Evolutionary conservation across 1,140 invertebrate species (phyloP).

Genomic region (Ostrea edulis): DNA sequence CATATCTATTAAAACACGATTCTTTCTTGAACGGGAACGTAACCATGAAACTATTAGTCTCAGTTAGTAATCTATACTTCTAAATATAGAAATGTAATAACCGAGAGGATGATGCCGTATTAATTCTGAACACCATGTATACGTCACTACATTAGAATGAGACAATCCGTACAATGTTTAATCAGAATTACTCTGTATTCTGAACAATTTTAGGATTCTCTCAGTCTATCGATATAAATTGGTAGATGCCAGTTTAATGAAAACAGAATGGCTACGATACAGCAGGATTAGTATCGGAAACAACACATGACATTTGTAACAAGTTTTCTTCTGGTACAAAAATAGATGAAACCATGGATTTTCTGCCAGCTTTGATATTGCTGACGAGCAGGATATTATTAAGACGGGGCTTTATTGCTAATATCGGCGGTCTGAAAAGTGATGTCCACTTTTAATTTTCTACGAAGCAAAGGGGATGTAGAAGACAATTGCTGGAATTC

Average conservation of each 20-base stretch:
- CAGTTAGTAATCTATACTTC: no score
- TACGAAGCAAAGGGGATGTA: background rate
- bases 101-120: no score
- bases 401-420: slow-evolving; percentile 11
- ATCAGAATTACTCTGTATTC: background rate
- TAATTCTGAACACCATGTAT: no score
- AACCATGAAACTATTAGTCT: no score
- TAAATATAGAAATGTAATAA: no score
- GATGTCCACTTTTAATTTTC: slow-evolving; percentile 22
- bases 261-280: slow-evolving; percentile 8
- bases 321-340: slow-evolving; percentile 29
- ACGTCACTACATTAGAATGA: background rate
- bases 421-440: background rate
- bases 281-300: background rate
- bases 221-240: slow-evolving; percentile 3
- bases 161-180: background rate
- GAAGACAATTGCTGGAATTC: background rate
- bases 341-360: slow-evolving; percentile 19
- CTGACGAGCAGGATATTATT: slow-evolving; percentile 6
- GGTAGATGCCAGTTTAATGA: background rate
- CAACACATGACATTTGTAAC: background rate
- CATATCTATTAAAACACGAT: no score
- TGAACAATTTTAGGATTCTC: background rate
- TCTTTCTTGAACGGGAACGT: no score
- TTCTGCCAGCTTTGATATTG: slow-evolving; percentile 25